Evolutionary conservation across 2,888 invertebrate genomes (phyloP), one percentile per base, ranked within the genome.

Genomic region (Tridacna crocea): DNA sequence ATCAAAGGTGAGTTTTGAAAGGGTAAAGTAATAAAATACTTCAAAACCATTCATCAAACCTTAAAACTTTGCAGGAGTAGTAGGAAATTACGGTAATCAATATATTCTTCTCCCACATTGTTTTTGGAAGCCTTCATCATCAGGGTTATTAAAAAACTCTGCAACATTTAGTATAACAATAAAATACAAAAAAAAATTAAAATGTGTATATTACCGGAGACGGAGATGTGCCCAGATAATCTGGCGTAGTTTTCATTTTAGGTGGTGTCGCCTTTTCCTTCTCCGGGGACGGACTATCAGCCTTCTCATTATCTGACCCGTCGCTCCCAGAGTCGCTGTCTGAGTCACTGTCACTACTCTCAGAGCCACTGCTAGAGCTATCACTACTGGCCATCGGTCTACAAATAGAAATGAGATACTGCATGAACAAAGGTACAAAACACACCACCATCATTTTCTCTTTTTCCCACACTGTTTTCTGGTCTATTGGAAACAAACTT

Each of bases 321-420:
- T 75, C 82, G n/a, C 75, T 75, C 8, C 87, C 89, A 0, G 89
- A 89, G 27, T 85, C 87, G 22, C 85, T 84, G 12, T 83, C 89
- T 0, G 90, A 88, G 66, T 83, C 81, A 27, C 70, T 85, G 74
- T 79, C 84, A 55, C 87, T 87, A 58, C 83, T 86, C 27, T 88
- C 89, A 3, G 89, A 89, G 61, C 82, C 83, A 47, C 88, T 88
- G 72, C 89, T 88, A 11, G 88, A 89, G 47, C 83, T 86, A 26
- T 85, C 87, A 60, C 88, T 87, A 36, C 85, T 85, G 8, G 87
- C 85, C 76, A 76, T 68, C 19, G 68, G 68, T 68, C 68, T 46
- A n/a, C 8, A 55, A 55, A 22, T 61, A 61, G 13, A 61, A 36
- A n/a, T 58, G 2, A 58, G 58, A 51, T 51, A 51, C 51, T 51